Evolutionary conservation across 2,888 invertebrate species (phyloP).

Genomic region (Iselma pallidipennis): DNA sequence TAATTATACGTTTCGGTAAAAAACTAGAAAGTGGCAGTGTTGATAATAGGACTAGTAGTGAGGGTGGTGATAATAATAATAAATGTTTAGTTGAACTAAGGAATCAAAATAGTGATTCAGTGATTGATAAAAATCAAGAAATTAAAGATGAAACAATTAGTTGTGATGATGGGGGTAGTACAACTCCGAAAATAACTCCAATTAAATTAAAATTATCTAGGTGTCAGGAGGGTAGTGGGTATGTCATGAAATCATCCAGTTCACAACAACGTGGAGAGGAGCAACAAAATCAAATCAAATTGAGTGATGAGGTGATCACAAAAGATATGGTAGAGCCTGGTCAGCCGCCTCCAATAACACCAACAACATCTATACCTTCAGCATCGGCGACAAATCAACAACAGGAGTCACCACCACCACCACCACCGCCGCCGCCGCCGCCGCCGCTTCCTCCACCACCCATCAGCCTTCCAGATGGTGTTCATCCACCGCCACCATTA

Average conservation of each 20-base stretch:
- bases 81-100: not conserved
- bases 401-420: constrained; percentile 16
- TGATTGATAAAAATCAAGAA: constrained; percentile 54
- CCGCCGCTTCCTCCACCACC: constrained; percentile 32
- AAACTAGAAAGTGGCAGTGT: constrained; percentile 51
- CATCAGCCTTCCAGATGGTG: constrained; percentile 36
- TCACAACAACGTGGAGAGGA: constrained; percentile 19
- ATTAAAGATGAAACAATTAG: constrained; percentile 4
- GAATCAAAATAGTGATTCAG: constrained; percentile 43
- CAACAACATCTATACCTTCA: not conserved
- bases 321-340: constrained; percentile 46
- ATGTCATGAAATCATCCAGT: constrained; percentile 61
- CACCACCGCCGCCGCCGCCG: constrained; percentile 32
- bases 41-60: constrained; percentile 8
- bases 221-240: constrained; percentile 75
- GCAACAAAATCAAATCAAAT: constrained; percentile 37
- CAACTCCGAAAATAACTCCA: constrained; percentile 65
- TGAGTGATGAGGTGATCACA: constrained; percentile 46
- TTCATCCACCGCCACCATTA: constrained; percentile 56
- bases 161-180: constrained; percentile 31
- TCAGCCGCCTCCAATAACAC: constrained; percentile 40
- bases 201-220: constrained; percentile 84
- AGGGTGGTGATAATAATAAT: constrained; percentile 26
- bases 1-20: constrained; percentile 74
- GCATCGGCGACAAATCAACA: not conserved